These are phyloP conservation scores for Marmota flaviventris DNA, from an alignment of 2,113 vertebrate species.

Conservation along the genomic window DNA sequence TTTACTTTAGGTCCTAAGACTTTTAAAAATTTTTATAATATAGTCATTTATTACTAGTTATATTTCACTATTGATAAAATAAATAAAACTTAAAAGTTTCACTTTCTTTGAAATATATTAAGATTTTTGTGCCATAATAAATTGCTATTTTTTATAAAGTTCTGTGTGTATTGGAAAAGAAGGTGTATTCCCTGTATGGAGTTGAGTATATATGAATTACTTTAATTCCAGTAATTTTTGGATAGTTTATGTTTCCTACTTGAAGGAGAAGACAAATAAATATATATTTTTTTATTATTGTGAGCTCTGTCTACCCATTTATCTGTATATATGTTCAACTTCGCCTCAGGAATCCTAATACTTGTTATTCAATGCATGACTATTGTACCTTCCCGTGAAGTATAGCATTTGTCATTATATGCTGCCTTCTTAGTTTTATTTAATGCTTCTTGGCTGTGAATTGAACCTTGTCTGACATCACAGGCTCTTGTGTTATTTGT, in stretches of 20 bases:
- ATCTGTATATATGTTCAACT: neutral
- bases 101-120: neutral
- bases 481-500: neutral
- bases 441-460: conserved; percentile 40
- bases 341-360: neutral
- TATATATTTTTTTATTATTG: neutral
- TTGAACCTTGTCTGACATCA: neutral
- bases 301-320: neutral
- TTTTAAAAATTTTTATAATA: neutral
- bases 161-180: neutral
- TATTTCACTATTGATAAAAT: neutral
- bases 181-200: neutral
- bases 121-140: conserved; percentile 2
- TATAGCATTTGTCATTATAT: neutral
- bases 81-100: neutral
- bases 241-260: neutral
- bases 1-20: neutral
- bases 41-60: neutral
- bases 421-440: neutral
- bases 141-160: neutral
- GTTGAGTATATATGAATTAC: neutral
- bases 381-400: neutral
- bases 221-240: neutral
- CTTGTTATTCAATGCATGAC: neutral
- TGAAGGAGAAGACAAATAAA: neutral